Base-by-base conservation (phyloP, 1,140 invertebrate species). In the Periplaneta americana region DNA sequence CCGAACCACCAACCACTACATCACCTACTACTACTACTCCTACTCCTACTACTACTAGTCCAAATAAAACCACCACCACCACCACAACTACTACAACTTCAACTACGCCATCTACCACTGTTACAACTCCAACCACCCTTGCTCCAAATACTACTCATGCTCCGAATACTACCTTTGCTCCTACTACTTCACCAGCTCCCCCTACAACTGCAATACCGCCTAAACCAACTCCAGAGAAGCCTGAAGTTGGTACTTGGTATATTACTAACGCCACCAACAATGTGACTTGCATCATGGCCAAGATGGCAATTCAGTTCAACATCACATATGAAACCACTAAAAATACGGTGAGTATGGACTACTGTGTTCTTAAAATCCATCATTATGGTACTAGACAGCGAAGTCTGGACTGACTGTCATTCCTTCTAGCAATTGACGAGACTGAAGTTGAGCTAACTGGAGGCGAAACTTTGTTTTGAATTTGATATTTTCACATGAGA, bases 291-390 rank as follows among this genome's bases (percentile, higher is more conserved):
- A 90, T 94, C 66, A 85, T 93, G 22, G 85, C 92, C 2, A 87
- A 91, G 85, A 92, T 94, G 90, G 92, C 92, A 8, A 89, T 90
- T 17, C 90, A 92, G 80, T 85, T 94, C 18, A 92, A 92, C 84
- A 86, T 94, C 39, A 91, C 89, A 10, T 92, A 93, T 84, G 83
- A 84, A 31, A 88, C 87, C 36, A 86, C 11, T 2, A 3, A 31
- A 1, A 74, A 74, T 35, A 31, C 31, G 28, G 79, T 80, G 31
- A 66, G 79, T 79, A 35, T 36, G 28, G 22, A 78, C 18, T 13
- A 9, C 18, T 31, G 18, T 10, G 8, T 34, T 18, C 74, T 34
- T 75, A 18, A 10, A 75, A 10, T 8, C 74, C 33, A 32, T 18
- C 74, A 18, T 13, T 18, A 75, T 34, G 13, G 28, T 31, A n/a